Percentiles rank a stretch among this genome's conserved stretches.
Evolutionary conservation across 2,797 vertebrate species (phyloP).

Genomic region (Emys orbicularis): DNA sequence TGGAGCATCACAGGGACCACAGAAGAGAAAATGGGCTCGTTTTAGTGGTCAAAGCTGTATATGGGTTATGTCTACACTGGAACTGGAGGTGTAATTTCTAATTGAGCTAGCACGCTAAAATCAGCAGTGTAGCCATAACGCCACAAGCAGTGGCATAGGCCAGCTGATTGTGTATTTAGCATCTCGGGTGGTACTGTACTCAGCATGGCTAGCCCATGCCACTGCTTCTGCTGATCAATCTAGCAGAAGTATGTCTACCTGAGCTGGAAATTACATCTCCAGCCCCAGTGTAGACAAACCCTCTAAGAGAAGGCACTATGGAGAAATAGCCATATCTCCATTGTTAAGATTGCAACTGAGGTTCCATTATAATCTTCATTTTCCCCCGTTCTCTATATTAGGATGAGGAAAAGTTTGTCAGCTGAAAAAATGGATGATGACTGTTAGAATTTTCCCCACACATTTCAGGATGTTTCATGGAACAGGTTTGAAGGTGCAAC

Average conservation of each 20-base stretch:
- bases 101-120: too few species aligned
- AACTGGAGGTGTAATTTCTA: not conserved
- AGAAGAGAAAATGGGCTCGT: not conserved
- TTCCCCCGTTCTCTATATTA: fast-evolving
- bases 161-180: not conserved
- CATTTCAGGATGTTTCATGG: not conserved
- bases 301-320: not conserved
- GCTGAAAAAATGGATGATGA: fast-evolving
- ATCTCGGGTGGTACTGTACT: not conserved
- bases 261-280: not conserved
- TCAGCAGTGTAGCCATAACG: too few species aligned
- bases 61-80: not conserved
- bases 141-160: too few species aligned
- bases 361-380: not conserved
- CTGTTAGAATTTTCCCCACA: not conserved
- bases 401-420: not conserved
- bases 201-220: not conserved
- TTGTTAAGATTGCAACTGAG: not conserved
- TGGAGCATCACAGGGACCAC: not conserved
- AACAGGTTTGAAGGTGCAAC: not conserved
- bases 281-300: too few species aligned
- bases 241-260: not conserved
- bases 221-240: not conserved
- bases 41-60: not conserved
- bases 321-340: not conserved